Percentiles rank a stretch among this genome's conserved stretches.
Conservation (phyloP, 1,140 invertebrate genomes). For the Proctacanthus coquilletti region DNA sequence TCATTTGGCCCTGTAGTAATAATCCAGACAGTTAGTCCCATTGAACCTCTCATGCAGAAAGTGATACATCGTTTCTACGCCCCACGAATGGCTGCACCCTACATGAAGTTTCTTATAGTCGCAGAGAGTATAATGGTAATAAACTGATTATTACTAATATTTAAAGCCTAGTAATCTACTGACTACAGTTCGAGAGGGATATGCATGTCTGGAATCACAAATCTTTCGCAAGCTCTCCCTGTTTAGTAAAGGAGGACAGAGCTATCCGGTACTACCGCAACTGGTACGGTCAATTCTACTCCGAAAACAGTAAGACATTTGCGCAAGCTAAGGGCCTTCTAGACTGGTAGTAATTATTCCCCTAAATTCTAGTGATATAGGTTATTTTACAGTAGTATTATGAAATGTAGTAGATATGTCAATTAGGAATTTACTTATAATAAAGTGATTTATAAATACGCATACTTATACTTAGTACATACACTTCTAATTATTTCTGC, state of each 20-base stretch:
- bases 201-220: conserved; percentile 83
- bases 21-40: conserved; percentile 63
- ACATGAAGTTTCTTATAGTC: conserved; percentile 50
- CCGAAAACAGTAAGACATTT: conserved; percentile 51
- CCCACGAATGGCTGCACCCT: conserved; percentile 38
- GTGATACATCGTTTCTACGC: conserved; percentile 63
- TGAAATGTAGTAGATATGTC: no score
- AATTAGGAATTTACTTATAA: no score
- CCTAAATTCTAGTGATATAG: no score
- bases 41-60: conserved; percentile 61
- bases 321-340: conserved; percentile 20
- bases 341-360: conserved; percentile 11
- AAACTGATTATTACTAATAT: conserved; percentile 10
- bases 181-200: conserved; percentile 64
- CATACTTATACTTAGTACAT: no score
- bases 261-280: conserved; percentile 52
- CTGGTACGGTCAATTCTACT: conserved; percentile 84
- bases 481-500: no score
- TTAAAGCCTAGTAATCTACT: conserved; percentile 1
- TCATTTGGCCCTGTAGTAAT: conserved; percentile 49
- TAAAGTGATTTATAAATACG: no score
- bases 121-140: conserved; percentile 66
- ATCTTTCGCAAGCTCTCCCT: conserved; percentile 49
- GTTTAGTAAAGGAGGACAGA: conserved; percentile 59
- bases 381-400: no score